Evolutionary conservation across 2,888 invertebrate species (phyloP), one percentile per base, ranked within the genome.

Genomic region (Amblyjoppa proteus): DNA sequence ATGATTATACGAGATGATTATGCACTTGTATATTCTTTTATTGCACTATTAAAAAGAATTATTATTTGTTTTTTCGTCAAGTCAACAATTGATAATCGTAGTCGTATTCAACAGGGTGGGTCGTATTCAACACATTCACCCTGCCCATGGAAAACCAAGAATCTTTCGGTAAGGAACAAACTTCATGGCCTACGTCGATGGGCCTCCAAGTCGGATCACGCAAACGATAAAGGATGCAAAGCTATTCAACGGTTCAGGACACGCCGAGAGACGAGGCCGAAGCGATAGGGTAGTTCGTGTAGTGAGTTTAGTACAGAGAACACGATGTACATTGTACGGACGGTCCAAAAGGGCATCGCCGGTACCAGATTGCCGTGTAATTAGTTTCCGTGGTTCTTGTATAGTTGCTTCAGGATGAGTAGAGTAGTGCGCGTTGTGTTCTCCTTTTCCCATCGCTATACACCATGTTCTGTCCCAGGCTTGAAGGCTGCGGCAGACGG

Each of bases 371-470:
- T 87, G 76, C 74, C 81, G 73, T 88, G 89, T 86, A 89, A 90
- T 91, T 90, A 90, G 88, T 89, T 89, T 83, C 88, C 81, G 83
- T 70, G 88, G 87, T 85, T 86, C 87, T 89, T 83, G 87, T 83
- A 84, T 83, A 82, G 79, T 38, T 9, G 78, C 68, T 76, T 69
- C 31, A 69, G 38, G 78, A 69, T 16, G 69, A 69, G 58, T 49
- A 70, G 38, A 41, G 45, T 3, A 9, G 28, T 31, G 38, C n/a
- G n/a, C 28, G 77, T 74, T 61, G 77, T 51, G 45, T 56, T 70
- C 56, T 56, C 69, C 16, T 81, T 66, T 58, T 61, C 73, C 49
- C 31, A 25, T 61, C 78, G 64, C 74, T 81, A 25, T 58, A 38
- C 58, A 20, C 25, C 56, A 58, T 70, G 81, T 66, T 49, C 64